phyloP scores from a whole-genome alignment of 2,797 vertebrate species.

The Megaceryle alcyon region DNA sequence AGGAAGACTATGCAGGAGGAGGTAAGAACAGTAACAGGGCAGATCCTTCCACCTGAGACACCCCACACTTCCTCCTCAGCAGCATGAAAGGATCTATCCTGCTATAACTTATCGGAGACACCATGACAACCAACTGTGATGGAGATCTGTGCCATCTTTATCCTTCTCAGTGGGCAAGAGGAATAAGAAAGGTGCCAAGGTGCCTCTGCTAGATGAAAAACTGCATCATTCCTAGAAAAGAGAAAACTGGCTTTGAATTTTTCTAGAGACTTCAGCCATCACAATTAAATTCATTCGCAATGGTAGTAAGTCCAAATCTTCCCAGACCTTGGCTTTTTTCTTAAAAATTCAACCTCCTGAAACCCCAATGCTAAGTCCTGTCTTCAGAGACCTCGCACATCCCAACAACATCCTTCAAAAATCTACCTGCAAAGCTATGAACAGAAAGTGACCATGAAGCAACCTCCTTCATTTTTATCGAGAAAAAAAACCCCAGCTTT shows the following conservation, averaged over 20 bases:
- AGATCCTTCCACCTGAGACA: background rate
- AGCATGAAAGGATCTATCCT: background rate
- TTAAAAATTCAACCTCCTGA: background rate
- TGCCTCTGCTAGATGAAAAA: background rate
- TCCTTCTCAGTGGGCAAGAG: background rate
- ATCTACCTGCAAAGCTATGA: background rate
- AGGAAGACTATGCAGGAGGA: background rate
- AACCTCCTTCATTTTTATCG: background rate
- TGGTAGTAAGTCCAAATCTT: background rate
- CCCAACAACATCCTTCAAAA: background rate
- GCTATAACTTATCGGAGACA: background rate
- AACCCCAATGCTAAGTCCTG: background rate
- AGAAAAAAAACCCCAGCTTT: background rate
- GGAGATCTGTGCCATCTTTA: background rate
- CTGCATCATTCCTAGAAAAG: background rate
- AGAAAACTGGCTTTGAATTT: background rate
- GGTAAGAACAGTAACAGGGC: background rate
- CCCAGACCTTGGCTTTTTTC: background rate
- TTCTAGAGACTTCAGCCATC: background rate
- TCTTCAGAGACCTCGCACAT: background rate
- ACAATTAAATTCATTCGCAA: background rate
- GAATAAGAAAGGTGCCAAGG: background rate
- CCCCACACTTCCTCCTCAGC: background rate
- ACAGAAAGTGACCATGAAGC: background rate
- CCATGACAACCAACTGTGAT: background rate